A percentile compares a stretch with the other conserved stretches of the same genome.
Evolutionary conservation across 2,797 vertebrate genomes (phyloP).

Genomic region (Macroramphosus scolopax): DNA sequence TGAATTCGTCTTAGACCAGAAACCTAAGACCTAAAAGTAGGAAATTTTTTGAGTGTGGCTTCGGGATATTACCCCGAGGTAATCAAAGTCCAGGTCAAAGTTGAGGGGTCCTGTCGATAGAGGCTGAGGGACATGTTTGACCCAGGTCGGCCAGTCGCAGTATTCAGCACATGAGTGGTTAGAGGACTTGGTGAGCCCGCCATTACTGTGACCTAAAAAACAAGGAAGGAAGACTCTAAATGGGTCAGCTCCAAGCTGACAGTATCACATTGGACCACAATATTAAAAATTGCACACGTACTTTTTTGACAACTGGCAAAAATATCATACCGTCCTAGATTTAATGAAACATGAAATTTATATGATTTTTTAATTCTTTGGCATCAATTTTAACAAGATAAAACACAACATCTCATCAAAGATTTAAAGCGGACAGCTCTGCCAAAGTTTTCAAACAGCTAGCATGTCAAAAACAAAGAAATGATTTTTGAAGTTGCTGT

Average conservation of each 20-base stretch:
- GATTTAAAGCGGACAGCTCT: too few species aligned
- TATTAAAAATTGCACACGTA: background rate
- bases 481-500: too few species aligned
- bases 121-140: constrained; percentile 71
- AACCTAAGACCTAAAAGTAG: too few species aligned
- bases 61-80: constrained; percentile 76
- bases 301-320: too few species aligned
- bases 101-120: constrained; percentile 54
- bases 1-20: background rate
- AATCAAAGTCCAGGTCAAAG: constrained; percentile 66
- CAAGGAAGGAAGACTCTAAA: constrained; percentile 5
- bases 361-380: too few species aligned
- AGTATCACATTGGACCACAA: background rate
- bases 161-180: constrained; percentile 80
- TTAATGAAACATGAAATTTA: too few species aligned
- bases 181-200: constrained; percentile 66
- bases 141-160: constrained; percentile 70
- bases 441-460: too few species aligned
- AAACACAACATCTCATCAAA: too few species aligned
- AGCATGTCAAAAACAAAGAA: background rate
- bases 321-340: too few species aligned
- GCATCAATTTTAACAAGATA: too few species aligned
- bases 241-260: too few species aligned
- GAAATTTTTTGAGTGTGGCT: too few species aligned
- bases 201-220: constrained; percentile 65